Percentiles rank a stretch among this genome's conserved stretches.
These are phyloP conservation scores for Pediacus dermestoides DNA, from an alignment of 2,888 invertebrate genomes.

Conservation along the genomic window DNA sequence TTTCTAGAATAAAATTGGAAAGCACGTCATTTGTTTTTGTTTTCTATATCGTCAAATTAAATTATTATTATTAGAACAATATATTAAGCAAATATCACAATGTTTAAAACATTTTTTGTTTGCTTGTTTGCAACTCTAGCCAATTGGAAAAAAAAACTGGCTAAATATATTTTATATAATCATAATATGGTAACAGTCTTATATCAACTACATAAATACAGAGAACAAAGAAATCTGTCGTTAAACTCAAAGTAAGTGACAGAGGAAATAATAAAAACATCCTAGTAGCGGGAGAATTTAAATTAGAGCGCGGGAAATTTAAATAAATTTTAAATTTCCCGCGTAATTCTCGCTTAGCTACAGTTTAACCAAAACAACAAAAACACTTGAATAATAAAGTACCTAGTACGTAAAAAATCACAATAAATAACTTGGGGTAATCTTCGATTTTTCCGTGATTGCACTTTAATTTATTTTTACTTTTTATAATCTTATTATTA, in stretches of 20 bases:
- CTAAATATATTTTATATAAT: conserved; percentile 36
- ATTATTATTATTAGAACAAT: conserved; percentile 38
- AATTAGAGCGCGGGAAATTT: no score
- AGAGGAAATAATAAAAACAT: no score
- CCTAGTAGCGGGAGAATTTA: no score
- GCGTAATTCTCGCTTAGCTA: background rate
- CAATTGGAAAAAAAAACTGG: conserved; percentile 39
- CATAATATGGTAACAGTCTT: conserved; percentile 53
- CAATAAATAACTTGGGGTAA: conserved; percentile 41
- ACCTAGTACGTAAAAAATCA: conserved; percentile 26
- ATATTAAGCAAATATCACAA: conserved; percentile 50
- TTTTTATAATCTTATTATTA: no score
- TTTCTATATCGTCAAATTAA: conserved; percentile 30
- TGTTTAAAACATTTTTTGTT: conserved; percentile 51
- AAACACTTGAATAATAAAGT: conserved; percentile 15
- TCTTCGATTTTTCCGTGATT: conserved; percentile 42
- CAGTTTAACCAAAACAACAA: conserved; percentile 15
- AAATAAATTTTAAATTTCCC: background rate
- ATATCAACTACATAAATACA: conserved; percentile 47
- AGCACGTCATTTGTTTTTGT: no score
- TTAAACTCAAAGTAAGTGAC: no score
- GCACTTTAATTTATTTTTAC: conserved; percentile 38
- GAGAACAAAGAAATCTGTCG: no score
- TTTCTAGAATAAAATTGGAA: conserved; percentile 35
- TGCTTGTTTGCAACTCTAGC: conserved; percentile 44